Conservation (phyloP, 2,888 invertebrate species). For the Athalia rosae region DNA sequence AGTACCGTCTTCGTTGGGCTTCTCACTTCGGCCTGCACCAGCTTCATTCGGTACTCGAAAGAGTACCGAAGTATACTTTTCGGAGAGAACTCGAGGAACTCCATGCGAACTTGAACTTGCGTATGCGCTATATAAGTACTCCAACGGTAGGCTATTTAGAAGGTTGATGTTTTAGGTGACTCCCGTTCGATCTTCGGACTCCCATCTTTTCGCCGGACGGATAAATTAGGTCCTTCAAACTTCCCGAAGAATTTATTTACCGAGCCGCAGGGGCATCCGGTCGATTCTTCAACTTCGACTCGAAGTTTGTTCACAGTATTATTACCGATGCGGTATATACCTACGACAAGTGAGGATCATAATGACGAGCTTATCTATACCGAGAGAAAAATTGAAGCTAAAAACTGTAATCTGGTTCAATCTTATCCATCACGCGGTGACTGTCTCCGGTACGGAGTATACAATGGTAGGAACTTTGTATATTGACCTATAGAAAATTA, state of each 20-base stretch:
- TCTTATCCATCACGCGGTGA: too few relatives aligned
- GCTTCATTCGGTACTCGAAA: constrained; percentile 29
- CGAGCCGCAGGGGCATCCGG: not conserved
- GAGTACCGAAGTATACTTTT: constrained; percentile 11
- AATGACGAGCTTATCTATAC: too few relatives aligned
- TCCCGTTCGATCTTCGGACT: not conserved
- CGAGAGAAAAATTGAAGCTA: too few relatives aligned
- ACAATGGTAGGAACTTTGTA: not conserved
- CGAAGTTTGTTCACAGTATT: not conserved
- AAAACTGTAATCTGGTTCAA: too few relatives aligned
- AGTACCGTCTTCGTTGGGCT: constrained; percentile 30
- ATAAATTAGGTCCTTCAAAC: constrained; percentile 9
- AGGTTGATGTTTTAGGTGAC: constrained; percentile 19
- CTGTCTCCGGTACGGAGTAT: too few relatives aligned
- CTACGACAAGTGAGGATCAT: too few relatives aligned
- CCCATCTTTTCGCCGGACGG: constrained; percentile 17
- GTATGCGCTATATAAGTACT: not conserved
- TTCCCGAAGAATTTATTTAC: not conserved
- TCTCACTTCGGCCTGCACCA: constrained; percentile 26
- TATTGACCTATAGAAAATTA: not conserved
- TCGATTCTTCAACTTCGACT: not conserved
- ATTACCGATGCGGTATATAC: too few relatives aligned
- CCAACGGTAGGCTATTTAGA: constrained; percentile 15
- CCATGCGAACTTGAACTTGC: not conserved
- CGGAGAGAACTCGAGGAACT: constrained; percentile 22